Conservation (phyloP, 53 echinoderm and acorn worm genomes). For the Holothuria scabra region DNA sequence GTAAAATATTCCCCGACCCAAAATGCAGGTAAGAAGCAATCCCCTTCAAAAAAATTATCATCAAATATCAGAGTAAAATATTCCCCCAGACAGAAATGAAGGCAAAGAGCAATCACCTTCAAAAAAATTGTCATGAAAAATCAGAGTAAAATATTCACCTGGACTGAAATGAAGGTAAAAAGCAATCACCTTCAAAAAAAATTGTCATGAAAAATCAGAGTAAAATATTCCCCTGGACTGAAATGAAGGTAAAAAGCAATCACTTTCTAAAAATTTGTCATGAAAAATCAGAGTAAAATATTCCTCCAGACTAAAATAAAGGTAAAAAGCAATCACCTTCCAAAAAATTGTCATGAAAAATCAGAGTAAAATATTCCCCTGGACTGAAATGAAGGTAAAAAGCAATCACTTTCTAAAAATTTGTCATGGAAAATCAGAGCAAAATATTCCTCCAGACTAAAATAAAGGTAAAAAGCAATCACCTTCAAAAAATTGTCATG, state of each 20-base stretch:
- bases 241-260: not conserved
- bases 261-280: conserved; percentile 84
- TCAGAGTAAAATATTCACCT: not conserved
- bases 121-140: conserved; percentile 70
- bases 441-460: not conserved
- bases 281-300: conserved; percentile 24
- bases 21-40: not conserved
- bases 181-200: too few relatives aligned
- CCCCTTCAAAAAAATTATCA: too few relatives aligned
- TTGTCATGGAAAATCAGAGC: conserved; percentile 55
- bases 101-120: conserved; percentile 62
- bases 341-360: too few relatives aligned
- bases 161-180: not conserved
- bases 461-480: not conserved
- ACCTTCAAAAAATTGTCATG: too few relatives aligned
- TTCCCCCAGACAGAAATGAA: too few relatives aligned
- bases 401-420: too few relatives aligned
- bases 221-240: too few relatives aligned
- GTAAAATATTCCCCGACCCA: not conserved
- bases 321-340: too few relatives aligned
- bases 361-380: too few relatives aligned
- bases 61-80: too few relatives aligned
- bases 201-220: too few relatives aligned
- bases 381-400: not conserved
- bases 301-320: not conserved